These are phyloP conservation scores for Hylyphantes graminicola DNA, from an alignment of 1,140 invertebrate species.

Conservation along the genomic window DNA sequence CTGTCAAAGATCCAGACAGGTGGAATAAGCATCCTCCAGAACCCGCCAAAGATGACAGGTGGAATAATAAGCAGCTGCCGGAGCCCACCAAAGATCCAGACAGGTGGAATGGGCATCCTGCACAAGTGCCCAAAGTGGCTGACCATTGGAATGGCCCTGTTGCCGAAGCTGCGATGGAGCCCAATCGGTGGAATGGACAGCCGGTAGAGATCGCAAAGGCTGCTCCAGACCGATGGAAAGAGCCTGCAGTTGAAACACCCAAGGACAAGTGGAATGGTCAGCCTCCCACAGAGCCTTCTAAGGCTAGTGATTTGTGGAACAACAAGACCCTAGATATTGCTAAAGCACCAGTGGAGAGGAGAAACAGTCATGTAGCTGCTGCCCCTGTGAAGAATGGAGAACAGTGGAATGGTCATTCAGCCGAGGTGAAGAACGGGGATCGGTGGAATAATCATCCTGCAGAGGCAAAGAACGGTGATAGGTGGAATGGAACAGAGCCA, in stretches of 20 bases:
- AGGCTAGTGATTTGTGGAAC: conserved; percentile 9
- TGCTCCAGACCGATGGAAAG: conserved; percentile 13
- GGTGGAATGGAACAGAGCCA: conserved; percentile 25
- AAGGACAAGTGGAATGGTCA: not conserved
- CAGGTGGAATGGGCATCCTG: not conserved
- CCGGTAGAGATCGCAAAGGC: not conserved
- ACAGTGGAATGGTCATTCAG: not conserved
- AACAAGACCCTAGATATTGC: not conserved
- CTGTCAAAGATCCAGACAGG: not conserved
- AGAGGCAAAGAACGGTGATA: conserved; percentile 9
- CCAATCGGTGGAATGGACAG: conserved; percentile 17
- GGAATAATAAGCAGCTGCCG: not conserved
- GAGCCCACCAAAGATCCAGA: not conserved
- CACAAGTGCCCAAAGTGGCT: not conserved
- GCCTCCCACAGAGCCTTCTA: not conserved
- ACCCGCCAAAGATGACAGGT: conserved; percentile 25
- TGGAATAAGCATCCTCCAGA: conserved; percentile 31
- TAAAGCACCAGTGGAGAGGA: not conserved
- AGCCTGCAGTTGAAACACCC: not conserved
- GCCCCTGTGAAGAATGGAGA: not conserved
- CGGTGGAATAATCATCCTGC: conserved; percentile 7
- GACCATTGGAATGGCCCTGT: conserved; percentile 5
- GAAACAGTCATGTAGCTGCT: conserved; percentile 1
- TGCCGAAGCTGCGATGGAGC: not conserved
- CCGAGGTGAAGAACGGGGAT: conserved; percentile 11